phyloP scores from a whole-genome alignment of 2,888 invertebrate genomes.

The Amorpha juglandis region DNA sequence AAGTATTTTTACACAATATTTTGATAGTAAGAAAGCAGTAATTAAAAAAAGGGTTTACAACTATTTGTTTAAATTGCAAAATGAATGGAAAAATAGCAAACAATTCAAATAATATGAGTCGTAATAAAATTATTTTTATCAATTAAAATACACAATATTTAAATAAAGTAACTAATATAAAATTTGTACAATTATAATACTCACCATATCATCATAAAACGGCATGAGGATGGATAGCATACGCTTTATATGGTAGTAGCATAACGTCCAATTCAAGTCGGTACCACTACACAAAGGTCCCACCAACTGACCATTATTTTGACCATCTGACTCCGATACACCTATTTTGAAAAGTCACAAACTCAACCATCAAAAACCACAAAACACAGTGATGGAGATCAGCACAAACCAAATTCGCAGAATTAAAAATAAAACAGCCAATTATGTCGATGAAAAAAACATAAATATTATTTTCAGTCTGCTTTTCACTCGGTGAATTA shows the following conservation, averaged over 20 bases:
- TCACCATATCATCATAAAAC: slow-evolving; percentile 78
- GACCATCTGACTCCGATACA: slow-evolving; percentile 44
- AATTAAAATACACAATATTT: background rate
- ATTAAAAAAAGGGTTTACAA: no score
- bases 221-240: slow-evolving; percentile 74
- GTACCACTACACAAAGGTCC: slow-evolving; percentile 56
- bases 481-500: background rate
- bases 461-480: background rate
- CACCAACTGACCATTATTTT: slow-evolving; percentile 49
- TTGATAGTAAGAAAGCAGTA: no score
- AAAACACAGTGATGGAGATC: slow-evolving; percentile 28
- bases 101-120: no score
- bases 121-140: no score
- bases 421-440: background rate
- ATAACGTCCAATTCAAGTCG: slow-evolving; percentile 74
- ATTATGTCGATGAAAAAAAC: background rate
- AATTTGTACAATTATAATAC: slow-evolving; percentile 36
- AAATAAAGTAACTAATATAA: background rate
- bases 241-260: slow-evolving; percentile 66
- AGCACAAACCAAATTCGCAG: slow-evolving; percentile 10
- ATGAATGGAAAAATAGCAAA: no score
- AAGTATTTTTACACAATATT: background rate
- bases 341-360: slow-evolving; percentile 68
- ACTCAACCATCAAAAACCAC: slow-evolving; percentile 49
- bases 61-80: no score